A percentile compares a stretch with the other conserved stretches of the same genome.
Conservation (phyloP, 2,797 vertebrate species). For the Melanotaenia trifasciata region DNA sequence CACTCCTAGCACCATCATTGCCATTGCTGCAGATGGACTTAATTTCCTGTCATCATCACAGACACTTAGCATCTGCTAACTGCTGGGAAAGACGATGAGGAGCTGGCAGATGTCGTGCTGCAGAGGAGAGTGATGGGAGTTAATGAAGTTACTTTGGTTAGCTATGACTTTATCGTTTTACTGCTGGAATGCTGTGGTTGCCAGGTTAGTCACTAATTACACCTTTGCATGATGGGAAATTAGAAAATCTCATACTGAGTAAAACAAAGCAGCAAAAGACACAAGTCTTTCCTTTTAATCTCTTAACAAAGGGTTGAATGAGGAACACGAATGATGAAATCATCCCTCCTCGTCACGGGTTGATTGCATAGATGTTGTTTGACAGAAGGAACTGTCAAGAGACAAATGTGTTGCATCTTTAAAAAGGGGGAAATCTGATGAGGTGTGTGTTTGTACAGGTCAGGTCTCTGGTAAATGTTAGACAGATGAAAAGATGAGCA, state of each 20-base stretch:
- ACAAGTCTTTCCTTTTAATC: conserved; percentile 5
- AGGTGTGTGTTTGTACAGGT: conserved; percentile 38
- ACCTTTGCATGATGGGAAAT: conserved; percentile 6
- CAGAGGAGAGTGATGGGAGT: conserved; percentile 2
- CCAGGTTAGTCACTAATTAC: conserved; percentile 22
- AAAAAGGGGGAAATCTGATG: conserved; percentile 29
- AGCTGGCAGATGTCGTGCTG: conserved; percentile 44
- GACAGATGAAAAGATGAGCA: conserved; percentile 54
- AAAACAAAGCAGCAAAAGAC: background rate
- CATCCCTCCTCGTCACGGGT: background rate
- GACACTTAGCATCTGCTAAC: conserved; percentile 66
- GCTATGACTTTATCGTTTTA: background rate
- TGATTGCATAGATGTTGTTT: background rate
- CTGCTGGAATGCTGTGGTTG: conserved; percentile 14
- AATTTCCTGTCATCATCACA: conserved; percentile 70
- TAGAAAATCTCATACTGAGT: conserved; percentile 3
- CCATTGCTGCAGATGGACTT: conserved; percentile 62
- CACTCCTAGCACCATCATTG: conserved; percentile 16
- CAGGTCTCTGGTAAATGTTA: conserved; percentile 33
- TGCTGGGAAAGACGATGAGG: conserved; percentile 56
- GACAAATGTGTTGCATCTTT: background rate
- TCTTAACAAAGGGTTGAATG: background rate
- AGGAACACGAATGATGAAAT: conserved; percentile 1
- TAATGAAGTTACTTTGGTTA: conserved; percentile 16
- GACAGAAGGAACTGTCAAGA: conserved; percentile 11